phyloP scores from a whole-genome alignment of 2,797 vertebrate species.

The Micropoecilia bifurca region DNA sequence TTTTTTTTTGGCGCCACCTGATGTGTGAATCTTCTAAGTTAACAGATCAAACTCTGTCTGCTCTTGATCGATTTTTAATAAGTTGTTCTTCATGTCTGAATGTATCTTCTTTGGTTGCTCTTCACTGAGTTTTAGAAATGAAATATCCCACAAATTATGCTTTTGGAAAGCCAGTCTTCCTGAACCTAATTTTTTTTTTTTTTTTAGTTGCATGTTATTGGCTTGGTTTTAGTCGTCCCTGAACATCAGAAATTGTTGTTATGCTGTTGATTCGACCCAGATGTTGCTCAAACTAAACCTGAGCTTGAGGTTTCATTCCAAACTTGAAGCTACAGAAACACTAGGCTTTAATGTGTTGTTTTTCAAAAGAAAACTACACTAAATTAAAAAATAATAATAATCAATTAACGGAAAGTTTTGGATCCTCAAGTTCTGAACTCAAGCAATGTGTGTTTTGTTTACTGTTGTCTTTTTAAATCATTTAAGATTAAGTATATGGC shows the following conservation, averaged over 20 bases:
- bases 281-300: neutral
- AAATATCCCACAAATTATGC: neutral
- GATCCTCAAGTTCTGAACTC: neutral
- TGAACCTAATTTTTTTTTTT: neutral
- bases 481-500: neutral
- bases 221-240: constrained; percentile 8
- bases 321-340: neutral
- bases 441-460: neutral
- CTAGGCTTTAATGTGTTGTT: neutral
- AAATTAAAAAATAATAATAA: neutral
- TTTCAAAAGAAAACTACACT: neutral
- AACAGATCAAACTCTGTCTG: neutral
- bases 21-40: constrained; percentile 1
- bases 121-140: constrained; percentile 1
- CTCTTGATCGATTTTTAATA: neutral
- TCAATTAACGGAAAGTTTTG: constrained; percentile 1
- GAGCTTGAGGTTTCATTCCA: constrained; percentile 13
- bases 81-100: constrained; percentile 45
- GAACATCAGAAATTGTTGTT: constrained; percentile 5
- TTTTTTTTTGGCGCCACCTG: constrained; percentile 3
- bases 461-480: neutral
- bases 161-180: neutral
- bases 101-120: constrained; percentile 36
- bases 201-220: neutral
- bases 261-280: neutral